Base-by-base conservation (phyloP, 2,888 invertebrate species). In the Drepanosiphum platanoidis region DNA sequence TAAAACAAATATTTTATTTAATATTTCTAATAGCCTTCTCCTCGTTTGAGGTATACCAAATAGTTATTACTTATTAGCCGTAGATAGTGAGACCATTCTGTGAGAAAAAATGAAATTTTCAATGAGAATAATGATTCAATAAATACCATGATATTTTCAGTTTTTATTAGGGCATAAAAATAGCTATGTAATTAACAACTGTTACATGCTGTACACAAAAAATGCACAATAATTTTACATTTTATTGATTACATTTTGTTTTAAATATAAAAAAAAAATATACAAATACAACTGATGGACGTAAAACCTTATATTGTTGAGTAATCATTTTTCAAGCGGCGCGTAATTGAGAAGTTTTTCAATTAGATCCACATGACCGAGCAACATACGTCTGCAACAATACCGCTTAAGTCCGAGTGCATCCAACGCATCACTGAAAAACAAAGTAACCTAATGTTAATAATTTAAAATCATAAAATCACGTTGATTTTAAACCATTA, bases 341-440 rank as follows among this genome's bases (percentile, higher is more conserved):
- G 98, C 97, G 90, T 99, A 99, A 92, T 99, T 99, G 66, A 99
- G 93, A n/a, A 99, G 92, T 90, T 99, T 99, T 90, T 99, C 99
- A 90, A 99, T 99, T n/a, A 99, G 92, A 90, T 99, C 99, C 0
- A 99, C 99, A 89, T 99, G 99, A 9, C 99, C 97, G 1, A 99
- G 92, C 32, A 99, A 91, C 99, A 99, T 99, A 88, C 99, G 92
- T 81, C 99, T 92, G 89, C 99, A 99, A 90, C 99, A 99, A 90
- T 99, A 99, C 86, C 97, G 91, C 89, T 97, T 98, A 88, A 99
- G 90, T 0, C 98, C 98, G 61, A 99, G 92, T 0, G 98, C 97
- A 90, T 99, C 99, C 86, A 99, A 91, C 13, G 99, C 99, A 91
- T 99, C 99, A 89, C 94, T 97, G 87, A 15, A 87, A 87, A 82